Conservation (phyloP, 2,113 vertebrate species). For the Varanus salvator region DNA sequence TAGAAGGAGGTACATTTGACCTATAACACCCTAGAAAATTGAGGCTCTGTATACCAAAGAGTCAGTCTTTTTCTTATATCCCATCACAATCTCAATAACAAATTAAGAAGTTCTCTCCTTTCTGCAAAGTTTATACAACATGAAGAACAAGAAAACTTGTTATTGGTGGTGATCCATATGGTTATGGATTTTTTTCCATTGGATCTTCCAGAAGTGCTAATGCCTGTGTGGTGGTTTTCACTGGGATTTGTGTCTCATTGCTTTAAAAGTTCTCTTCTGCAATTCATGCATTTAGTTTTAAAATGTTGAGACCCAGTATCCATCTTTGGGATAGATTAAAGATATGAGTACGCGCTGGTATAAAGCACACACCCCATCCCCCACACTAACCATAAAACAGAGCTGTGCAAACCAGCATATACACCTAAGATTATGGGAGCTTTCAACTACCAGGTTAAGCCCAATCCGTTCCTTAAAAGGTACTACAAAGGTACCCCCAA, state of each 20-base stretch:
- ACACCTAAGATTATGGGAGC: neutral
- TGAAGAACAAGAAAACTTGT: neutral
- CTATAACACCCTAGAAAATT: neutral
- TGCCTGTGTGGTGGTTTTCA: neutral
- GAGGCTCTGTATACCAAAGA: neutral
- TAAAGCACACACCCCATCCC: neutral
- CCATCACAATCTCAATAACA: neutral
- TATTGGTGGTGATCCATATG: neutral
- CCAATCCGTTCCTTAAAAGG: neutral
- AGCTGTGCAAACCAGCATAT: neutral
- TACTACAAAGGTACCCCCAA: neutral
- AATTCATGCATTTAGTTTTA: neutral
- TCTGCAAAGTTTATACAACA: neutral
- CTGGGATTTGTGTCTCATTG: neutral
- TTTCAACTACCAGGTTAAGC: neutral
- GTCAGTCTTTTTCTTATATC: neutral
- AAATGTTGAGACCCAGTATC: neutral
- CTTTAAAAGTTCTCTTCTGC: neutral
- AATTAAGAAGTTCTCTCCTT: neutral
- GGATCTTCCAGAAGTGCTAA: neutral
- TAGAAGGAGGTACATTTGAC: neutral
- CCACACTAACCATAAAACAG: neutral
- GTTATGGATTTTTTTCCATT: neutral
- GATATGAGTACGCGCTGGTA: neutral
- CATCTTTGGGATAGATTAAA: neutral